These are phyloP conservation scores for Dermochelys coriacea DNA, from an alignment of 2,797 vertebrate genomes.

Conservation along the genomic window DNA sequence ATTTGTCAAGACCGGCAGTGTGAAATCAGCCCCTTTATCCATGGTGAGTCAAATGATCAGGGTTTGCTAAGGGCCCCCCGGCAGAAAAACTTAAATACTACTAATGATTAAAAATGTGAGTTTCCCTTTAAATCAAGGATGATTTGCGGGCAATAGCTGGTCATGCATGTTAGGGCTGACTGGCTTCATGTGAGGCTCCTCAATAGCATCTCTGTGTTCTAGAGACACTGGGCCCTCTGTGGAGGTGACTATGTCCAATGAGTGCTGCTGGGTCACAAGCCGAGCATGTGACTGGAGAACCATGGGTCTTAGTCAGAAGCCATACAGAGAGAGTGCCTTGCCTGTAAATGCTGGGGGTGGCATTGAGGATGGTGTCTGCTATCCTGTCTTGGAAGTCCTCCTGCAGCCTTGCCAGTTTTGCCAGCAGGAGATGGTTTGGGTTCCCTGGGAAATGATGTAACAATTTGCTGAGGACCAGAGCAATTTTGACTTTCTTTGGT, in stretches of 20 bases:
- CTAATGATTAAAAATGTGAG: background rate
- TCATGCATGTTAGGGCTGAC: slow-evolving; percentile 53
- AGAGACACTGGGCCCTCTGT: slow-evolving; percentile 72
- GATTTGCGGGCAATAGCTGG: background rate
- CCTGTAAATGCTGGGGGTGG: background rate
- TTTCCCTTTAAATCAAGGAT: background rate
- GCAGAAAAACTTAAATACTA: background rate
- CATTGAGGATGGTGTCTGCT: rapidly evolving
- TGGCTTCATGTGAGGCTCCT: slow-evolving; percentile 66
- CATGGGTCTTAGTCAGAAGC: background rate
- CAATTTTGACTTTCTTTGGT: background rate
- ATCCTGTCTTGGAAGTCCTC: background rate
- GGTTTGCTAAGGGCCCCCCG: background rate
- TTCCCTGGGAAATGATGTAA: background rate
- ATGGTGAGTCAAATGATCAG: slow-evolving; percentile 52
- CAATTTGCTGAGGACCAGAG: rapidly evolving
- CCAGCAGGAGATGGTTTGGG: background rate
- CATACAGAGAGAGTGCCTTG: background rate
- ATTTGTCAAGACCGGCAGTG: background rate
- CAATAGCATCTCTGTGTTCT: slow-evolving; percentile 66
- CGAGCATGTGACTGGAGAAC: slow-evolving; percentile 60
- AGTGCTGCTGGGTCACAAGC: slow-evolving; percentile 68
- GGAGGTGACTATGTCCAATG: background rate
- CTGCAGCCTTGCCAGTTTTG: background rate
- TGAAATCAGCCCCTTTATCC: background rate